Evolutionary conservation across 2,888 invertebrate species (phyloP), one percentile per base, ranked within the genome.

Genomic region (Hypercompe scribonia): DNA sequence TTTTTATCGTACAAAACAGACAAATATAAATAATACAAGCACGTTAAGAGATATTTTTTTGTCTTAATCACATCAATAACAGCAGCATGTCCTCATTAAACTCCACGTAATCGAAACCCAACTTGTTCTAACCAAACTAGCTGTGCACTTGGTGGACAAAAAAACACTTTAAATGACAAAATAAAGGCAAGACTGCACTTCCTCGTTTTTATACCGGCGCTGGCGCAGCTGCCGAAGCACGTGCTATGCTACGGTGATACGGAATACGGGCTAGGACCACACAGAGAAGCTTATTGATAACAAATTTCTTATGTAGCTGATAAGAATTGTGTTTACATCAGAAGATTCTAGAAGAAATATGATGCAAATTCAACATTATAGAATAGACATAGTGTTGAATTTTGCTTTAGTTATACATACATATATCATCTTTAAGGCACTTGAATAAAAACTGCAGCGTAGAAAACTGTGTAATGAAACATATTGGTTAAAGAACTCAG

Each of bases 211-310:
- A 90, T 89, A 82, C 63, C 76, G 84, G 88, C 95, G 88, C 95
- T 75, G 84, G 88, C 94, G 88, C 95, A 94, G 94, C 94, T 94
- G 84, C 69, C 81, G 77, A 66, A 88, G 93, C 94, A 93, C 94
- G 95, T 93, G 94, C 69, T 68, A 68, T 68, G 68, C 92, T 89
- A 67, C 54, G 63, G 66, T 34, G 76, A 82, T 84, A 84, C 83
- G 86, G 85, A 83, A 82, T 85, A 84, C 84, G 86, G 84, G 84
- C 79, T 70, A 76, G 72, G 88, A 87, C 87, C 87, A 87, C 89
- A 90, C 89, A 87, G 82, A 70, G 63, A 13, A 50, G 54, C 34
- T 73, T 69, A 58, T 70, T 72, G 77, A 75, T 75, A 75, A 77
- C 61, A 54, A 28, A 39, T 69, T 42, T 31, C 28, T 69, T 61